Conservation (phyloP, 2,113 vertebrate genomes). For the Toxostoma redivivum region DNA sequence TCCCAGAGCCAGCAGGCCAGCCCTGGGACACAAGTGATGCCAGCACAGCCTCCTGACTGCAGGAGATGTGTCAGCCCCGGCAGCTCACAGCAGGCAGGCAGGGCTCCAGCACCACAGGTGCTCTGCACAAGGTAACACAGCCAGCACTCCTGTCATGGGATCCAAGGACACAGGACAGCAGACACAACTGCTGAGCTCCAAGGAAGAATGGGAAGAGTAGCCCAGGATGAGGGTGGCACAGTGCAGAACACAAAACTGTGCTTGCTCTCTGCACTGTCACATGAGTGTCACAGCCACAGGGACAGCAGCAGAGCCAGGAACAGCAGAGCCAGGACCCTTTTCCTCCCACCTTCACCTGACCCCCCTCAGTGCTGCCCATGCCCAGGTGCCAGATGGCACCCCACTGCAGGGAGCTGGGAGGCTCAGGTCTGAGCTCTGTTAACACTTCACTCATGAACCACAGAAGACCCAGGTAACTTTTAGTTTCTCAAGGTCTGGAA, state of each 20-base stretch:
- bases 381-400: background rate
- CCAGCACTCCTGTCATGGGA: background rate
- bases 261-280: background rate
- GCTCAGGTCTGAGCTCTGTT: background rate
- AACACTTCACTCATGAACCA: background rate
- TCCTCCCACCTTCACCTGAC: no score
- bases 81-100: background rate
- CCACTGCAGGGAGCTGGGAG: rapidly evolving
- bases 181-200: background rate
- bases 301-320: background rate
- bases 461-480: background rate
- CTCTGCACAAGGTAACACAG: background rate
- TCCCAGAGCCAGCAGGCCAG: background rate
- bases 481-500: background rate
- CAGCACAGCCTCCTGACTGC: background rate
- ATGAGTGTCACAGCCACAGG: rapidly evolving
- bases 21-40: background rate
- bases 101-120: background rate
- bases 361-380: rapidly evolving
- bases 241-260: rapidly evolving
- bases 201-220: background rate
- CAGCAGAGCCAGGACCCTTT: background rate
- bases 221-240: background rate
- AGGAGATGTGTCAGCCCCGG: background rate
- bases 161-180: rapidly evolving